Percentiles rank a stretch among this genome's conserved stretches.
These are phyloP conservation scores for Matsumyia berberina DNA, from an alignment of 2,888 invertebrate species.

Conservation along the genomic window DNA sequence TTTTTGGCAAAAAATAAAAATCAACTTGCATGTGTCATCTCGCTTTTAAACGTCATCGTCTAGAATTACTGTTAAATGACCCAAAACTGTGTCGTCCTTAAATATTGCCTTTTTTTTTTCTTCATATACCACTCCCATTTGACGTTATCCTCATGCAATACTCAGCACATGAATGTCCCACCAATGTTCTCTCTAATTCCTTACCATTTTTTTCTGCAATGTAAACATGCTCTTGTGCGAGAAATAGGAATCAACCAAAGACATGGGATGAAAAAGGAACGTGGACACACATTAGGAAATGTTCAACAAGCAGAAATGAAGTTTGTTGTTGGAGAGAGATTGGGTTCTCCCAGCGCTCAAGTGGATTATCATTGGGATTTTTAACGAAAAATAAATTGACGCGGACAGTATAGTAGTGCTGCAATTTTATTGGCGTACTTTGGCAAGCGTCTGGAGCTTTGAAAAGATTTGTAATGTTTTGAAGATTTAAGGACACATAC, in stretches of 20 bases:
- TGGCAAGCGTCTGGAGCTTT: slow-evolving; percentile 53
- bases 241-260: slow-evolving; percentile 26
- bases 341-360: slow-evolving; percentile 19
- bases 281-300: slow-evolving; percentile 56
- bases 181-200: slow-evolving; percentile 46
- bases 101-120: slow-evolving; percentile 33
- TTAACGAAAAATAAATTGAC: slow-evolving; percentile 40
- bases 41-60: slow-evolving; percentile 18
- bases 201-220: slow-evolving; percentile 13
- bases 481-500: slow-evolving; percentile 16
- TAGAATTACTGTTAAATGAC: slow-evolving; percentile 59
- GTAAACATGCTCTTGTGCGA: slow-evolving; percentile 19
- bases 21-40: slow-evolving; percentile 30
- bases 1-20: background rate
- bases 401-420: slow-evolving; percentile 35
- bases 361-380: slow-evolving; percentile 43
- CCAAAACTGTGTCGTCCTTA: slow-evolving; percentile 62
- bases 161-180: slow-evolving; percentile 56
- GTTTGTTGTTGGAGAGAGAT: slow-evolving; percentile 2
- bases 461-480: slow-evolving; percentile 27
- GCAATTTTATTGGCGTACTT: slow-evolving; percentile 63
- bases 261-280: slow-evolving; percentile 23
- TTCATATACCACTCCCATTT: slow-evolving; percentile 64
- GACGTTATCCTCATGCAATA: slow-evolving; percentile 58
- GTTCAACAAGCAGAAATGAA: slow-evolving; percentile 59